Percentiles rank a stretch among this genome's conserved stretches.
Evolutionary conservation across 2,888 invertebrate genomes (phyloP).

Genomic region (Drosophila fungiperda): DNA sequence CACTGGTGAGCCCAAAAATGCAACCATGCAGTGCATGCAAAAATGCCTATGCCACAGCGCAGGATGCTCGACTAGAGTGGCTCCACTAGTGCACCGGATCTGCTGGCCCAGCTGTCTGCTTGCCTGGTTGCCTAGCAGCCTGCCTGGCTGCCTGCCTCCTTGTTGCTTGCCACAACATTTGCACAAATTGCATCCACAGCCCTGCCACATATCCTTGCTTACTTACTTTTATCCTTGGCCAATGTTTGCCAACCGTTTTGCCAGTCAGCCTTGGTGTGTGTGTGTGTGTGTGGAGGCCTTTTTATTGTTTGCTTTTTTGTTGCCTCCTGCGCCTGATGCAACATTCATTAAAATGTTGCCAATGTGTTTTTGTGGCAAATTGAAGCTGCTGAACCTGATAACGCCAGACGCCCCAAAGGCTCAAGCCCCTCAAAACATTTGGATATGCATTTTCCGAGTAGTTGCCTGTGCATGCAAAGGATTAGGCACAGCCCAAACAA

Average conservation of each 20-base stretch:
- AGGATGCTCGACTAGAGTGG: constrained; percentile 33
- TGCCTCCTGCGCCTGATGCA: constrained; percentile 54
- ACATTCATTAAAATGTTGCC: constrained; percentile 81
- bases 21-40: constrained; percentile 80
- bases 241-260: constrained; percentile 77
- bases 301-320: constrained; percentile 66
- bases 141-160: constrained; percentile 35
- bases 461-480: constrained; percentile 63
- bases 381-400: constrained; percentile 64
- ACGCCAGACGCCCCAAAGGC: constrained; percentile 11
- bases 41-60: constrained; percentile 72
- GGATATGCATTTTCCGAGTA: constrained; percentile 66
- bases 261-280: constrained; percentile 20
- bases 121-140: constrained; percentile 38
- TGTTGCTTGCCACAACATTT: constrained; percentile 66
- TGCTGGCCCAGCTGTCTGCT: constrained; percentile 8
- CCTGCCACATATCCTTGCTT: constrained; percentile 58
- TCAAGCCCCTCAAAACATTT: constrained; percentile 33
- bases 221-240: constrained; percentile 73
- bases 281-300: constrained; percentile 29
- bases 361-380: constrained; percentile 81
- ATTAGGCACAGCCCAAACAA: constrained; percentile 47
- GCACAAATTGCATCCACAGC: constrained; percentile 73
- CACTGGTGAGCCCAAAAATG: constrained; percentile 75
- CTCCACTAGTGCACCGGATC: constrained; percentile 22